Evolutionary conservation across 2,888 invertebrate genomes (phyloP), one percentile per base, ranked within the genome.

Genomic region (Lingula anatina): DNA sequence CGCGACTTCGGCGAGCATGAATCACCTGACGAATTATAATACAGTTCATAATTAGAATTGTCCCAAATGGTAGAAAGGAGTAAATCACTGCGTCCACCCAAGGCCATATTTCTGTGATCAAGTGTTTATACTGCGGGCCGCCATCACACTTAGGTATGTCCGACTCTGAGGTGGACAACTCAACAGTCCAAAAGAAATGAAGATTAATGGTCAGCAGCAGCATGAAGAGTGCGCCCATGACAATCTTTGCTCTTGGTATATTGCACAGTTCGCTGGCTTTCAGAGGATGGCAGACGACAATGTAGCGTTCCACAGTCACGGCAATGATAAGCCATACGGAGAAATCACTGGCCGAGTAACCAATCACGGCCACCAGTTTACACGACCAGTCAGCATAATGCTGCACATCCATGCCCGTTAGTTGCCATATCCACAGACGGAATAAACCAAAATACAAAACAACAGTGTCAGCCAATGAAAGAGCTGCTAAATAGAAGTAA

Each of bases 11-110:
- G 27, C 44, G 27, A 4, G 57, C 55, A 9, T 27, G 28, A 9
- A 50, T 26, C 15, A 63, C 57, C 43, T 53, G 53, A 7, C 54
- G 47, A 25, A 68, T 57, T 54, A 68, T 68, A 24, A 64, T 40
- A 18, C 49, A 36, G 47, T 68, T 68, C 25, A 66, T 53, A 12
- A 59, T 51, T 35, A 56, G 42, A 45, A 73, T 72, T 18, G 68
- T 48, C 3, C 66, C 45, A 50, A 72, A 70, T 4, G 73, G 73
- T n/a, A 68, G 50, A 46, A 71, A 67, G 1, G 68, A 68, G 57
- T 73, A 73, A 20, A 70, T 54, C 18, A 60, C 43, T n/a, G 67
- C 65, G 49, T 73, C 73, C 2, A 73, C 61, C 70, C 70, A 73
- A 0, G 71, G 69, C 73, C 70, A 71, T 15, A 69, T 59, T 2